Evolutionary conservation across 2,797 vertebrate genomes (phyloP).

Genomic region (Cynopterus sphinx): DNA sequence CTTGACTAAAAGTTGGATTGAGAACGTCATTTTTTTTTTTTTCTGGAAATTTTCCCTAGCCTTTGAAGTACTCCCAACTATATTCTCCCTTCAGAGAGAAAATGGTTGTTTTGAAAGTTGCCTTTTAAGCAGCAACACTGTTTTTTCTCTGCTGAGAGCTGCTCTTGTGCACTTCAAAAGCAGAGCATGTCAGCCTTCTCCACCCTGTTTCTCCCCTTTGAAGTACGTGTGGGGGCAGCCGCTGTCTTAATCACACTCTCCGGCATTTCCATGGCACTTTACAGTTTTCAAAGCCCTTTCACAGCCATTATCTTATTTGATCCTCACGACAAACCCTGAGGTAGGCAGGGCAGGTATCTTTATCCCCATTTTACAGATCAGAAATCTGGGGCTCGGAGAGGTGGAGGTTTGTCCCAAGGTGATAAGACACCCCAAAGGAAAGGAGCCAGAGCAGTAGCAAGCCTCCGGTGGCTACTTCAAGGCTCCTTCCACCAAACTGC

Average conservation of each 20-base stretch:
- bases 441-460: background rate
- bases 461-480: background rate
- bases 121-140: slow-evolving; percentile 78
- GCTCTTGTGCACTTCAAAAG: slow-evolving; percentile 80
- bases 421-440: background rate
- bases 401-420: background rate
- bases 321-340: background rate
- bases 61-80: slow-evolving; percentile 80
- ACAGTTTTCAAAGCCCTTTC: slow-evolving; percentile 66
- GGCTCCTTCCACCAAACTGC: background rate
- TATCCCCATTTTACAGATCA: slow-evolving; percentile 73
- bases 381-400: background rate
- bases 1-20: slow-evolving; percentile 77
- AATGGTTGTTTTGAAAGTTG: slow-evolving; percentile 82
- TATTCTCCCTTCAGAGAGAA: slow-evolving; percentile 78
- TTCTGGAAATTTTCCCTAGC: slow-evolving; percentile 63
- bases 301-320: slow-evolving; percentile 71
- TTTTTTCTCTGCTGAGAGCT: slow-evolving; percentile 79
- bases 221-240: slow-evolving; percentile 68
- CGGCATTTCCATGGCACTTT: slow-evolving; percentile 59
- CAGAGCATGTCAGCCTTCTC: slow-evolving; percentile 64
- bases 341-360: background rate
- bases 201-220: slow-evolving; percentile 75
- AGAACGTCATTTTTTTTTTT: slow-evolving; percentile 62
- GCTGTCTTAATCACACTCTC: slow-evolving; percentile 42